A percentile compares a stretch with the other conserved stretches of the same genome.
Conservation (phyloP, 1,140 invertebrate species). For the Lordiphosa clarofinis region DNA sequence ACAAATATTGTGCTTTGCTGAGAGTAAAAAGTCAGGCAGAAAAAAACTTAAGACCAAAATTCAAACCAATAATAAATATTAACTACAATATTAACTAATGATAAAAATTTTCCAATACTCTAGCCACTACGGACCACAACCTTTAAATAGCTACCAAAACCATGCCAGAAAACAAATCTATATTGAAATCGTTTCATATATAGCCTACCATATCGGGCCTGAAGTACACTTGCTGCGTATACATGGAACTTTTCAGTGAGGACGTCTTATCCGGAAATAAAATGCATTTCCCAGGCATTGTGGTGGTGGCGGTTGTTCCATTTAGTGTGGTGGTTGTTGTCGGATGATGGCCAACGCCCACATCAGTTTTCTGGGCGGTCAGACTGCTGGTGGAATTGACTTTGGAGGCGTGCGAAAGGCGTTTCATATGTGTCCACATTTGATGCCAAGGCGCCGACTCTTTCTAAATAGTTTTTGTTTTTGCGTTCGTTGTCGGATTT, state of each 20-base stretch:
- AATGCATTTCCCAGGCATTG: slow-evolving; percentile 64
- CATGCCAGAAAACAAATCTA: slow-evolving; percentile 55
- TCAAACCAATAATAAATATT: slow-evolving; percentile 8
- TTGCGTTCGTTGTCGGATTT: slow-evolving; percentile 15
- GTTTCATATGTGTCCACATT: slow-evolving; percentile 79
- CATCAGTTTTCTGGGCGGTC: slow-evolving; percentile 74
- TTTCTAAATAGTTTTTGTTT: slow-evolving; percentile 60
- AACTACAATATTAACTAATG: slow-evolving; percentile 15
- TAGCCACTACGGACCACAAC: slow-evolving; percentile 25
- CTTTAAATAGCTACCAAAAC: slow-evolving; percentile 50
- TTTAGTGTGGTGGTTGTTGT: slow-evolving; percentile 12
- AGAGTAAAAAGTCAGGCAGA: slow-evolving; percentile 31
- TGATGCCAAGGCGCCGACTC: slow-evolving; percentile 76
- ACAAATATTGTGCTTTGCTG: slow-evolving; percentile 21
- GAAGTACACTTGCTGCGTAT: slow-evolving; percentile 74
- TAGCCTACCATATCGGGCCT: slow-evolving; percentile 77
- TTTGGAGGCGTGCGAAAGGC: slow-evolving; percentile 77
- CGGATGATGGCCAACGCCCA: slow-evolving; percentile 54
- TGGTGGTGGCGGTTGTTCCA: slow-evolving; percentile 9
- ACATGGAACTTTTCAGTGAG: slow-evolving; percentile 71
- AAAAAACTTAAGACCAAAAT: slow-evolving; percentile 42
- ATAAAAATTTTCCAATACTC: slow-evolving; percentile 10
- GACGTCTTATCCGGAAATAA: slow-evolving; percentile 76
- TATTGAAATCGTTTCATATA: slow-evolving; percentile 25
- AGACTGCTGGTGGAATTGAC: slow-evolving; percentile 76